Evolutionary conservation across 2,888 invertebrate species (phyloP).

Genomic region (Cyaniris semiargus): DNA sequence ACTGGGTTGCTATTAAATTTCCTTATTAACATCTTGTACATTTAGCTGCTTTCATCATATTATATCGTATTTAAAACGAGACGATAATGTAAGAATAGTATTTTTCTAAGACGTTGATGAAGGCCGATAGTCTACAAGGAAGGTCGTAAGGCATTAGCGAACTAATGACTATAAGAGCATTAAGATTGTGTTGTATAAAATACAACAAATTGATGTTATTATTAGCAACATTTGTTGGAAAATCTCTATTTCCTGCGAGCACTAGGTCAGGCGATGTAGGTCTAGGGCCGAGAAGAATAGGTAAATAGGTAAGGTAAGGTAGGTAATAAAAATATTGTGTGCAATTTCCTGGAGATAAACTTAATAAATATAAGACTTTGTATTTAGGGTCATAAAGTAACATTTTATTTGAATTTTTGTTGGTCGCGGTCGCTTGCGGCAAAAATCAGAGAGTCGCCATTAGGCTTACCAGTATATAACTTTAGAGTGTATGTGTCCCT

Average conservation of each 20-base stretch:
- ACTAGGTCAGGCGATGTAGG: slow-evolving; percentile 8
- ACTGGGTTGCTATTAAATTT: too few relatives aligned
- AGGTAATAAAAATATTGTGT: slow-evolving; percentile 6
- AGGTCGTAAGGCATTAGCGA: neutral
- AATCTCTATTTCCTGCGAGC: neutral
- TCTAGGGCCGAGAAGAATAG: neutral
- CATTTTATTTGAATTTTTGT: neutral
- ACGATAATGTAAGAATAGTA: too few relatives aligned
- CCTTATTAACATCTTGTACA: too few relatives aligned
- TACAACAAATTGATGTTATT: neutral
- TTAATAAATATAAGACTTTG: neutral
- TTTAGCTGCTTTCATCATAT: too few relatives aligned
- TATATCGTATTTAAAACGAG: too few relatives aligned
- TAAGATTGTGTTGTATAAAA: neutral
- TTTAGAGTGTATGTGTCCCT: too few relatives aligned
- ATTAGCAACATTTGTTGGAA: slow-evolving; percentile 4
- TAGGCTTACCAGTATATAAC: too few relatives aligned
- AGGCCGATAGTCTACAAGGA: neutral
- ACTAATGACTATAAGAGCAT: slow-evolving; percentile 8
- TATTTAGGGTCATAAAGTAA: neutral
- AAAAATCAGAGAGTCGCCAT: too few relatives aligned
- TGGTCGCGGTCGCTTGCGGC: neutral
- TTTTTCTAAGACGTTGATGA: neutral
- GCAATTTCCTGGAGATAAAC: neutral
- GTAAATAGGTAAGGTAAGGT: neutral